Conservation (phyloP, 2,888 invertebrate species). For the Melanophora roralis region DNA sequence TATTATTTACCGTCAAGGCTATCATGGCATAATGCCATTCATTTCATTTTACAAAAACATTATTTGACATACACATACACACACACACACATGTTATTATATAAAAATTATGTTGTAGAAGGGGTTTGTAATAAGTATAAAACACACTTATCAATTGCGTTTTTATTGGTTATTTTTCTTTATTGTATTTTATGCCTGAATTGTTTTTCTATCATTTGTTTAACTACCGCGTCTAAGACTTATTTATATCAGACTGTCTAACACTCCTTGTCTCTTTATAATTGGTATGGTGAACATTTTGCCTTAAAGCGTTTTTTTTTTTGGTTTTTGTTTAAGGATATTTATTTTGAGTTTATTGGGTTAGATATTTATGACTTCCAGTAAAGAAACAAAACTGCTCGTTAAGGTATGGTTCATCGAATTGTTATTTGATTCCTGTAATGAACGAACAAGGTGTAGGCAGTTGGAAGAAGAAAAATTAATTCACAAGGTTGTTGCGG, state of each 20-base stretch:
- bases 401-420: constrained; percentile 13
- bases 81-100: not conserved
- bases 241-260: not conserved
- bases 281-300: not conserved
- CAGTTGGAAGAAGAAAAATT: constrained; percentile 13
- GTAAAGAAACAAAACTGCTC: not conserved
- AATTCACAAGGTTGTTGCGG: constrained; percentile 11
- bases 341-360: constrained; percentile 47
- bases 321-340: constrained; percentile 25
- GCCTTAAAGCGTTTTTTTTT: not conserved
- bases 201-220: constrained; percentile 3
- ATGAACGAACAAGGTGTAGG: not conserved
- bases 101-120: not conserved
- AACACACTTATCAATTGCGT: constrained; percentile 62
- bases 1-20: constrained; percentile 59
- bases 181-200: not conserved
- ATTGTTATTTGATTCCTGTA: constrained; percentile 28
- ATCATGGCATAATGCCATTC: constrained; percentile 48
- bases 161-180: constrained; percentile 50
- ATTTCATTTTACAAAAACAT: constrained; percentile 3
- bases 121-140: not conserved
- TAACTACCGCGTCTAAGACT: not conserved
- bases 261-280: not conserved
- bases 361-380: constrained; percentile 25
- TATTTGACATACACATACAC: not conserved